Base-by-base conservation (phyloP, 2,888 invertebrate genomes). In the Lymantria monacha region DNA sequence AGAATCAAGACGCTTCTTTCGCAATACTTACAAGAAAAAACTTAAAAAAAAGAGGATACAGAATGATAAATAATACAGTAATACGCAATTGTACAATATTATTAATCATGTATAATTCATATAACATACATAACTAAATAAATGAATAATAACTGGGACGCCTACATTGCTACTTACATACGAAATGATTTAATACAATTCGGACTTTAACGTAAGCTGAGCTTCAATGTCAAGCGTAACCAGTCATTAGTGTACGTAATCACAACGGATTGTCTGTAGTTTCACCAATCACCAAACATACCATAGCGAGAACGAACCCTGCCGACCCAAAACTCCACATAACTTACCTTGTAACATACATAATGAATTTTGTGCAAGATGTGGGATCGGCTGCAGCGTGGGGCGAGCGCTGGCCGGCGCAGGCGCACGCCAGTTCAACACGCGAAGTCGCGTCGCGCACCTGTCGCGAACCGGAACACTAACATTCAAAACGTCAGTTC, bases 401-500 rank as follows among this genome's bases (percentile, higher is more conserved):
- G 72, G 63, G 63, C 66, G 66, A 58, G 63, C 55, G 51, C 59
- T 56, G 60, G 56, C 62, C 66, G 59, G 66, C 74, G 74, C 76
- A 73, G 69, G 75, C 74, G 76, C 78, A 67, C 57, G 73, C 65
- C 87, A 87, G 88, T 87, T 72, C 67, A 79, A 72, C 72, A 81
- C 87, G 85, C 85, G 83, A 63, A 75, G 78, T 72, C 86, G 87
- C 80, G 81, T 74, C 85, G 87, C 85, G 84, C 80, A 81, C 75
- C 75, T 74, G 79, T 77, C 81, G 79, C 83, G 79, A 76, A 44
- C 63, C 70, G 61, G 67, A 58, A 64, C 58, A 55, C 59, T 54
- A 53, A 51, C 49, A 61, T 50, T 51, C 53, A 65, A 60, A 58
- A 63, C 55, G 72, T 76, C 67, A 71, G 76, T 75, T 66, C 42